Percentiles rank a stretch among this genome's conserved stretches.
These are phyloP conservation scores for Athetis lepigone DNA, from an alignment of 2,888 invertebrate genomes.

Conservation along the genomic window DNA sequence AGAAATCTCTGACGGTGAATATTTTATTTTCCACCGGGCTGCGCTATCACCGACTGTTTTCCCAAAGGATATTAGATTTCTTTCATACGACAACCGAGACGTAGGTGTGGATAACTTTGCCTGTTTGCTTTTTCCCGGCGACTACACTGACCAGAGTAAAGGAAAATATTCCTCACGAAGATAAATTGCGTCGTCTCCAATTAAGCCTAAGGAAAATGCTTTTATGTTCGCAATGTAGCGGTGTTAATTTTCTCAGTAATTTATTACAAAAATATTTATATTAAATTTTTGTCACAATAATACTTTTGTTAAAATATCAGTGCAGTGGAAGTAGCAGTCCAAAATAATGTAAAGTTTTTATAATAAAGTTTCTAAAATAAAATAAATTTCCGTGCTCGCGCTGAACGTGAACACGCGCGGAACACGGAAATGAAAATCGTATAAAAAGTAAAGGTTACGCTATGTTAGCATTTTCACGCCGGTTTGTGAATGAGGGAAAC, in stretches of 20 bases:
- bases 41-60: constrained; percentile 76
- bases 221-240: constrained; percentile 55
- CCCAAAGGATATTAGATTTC: constrained; percentile 82
- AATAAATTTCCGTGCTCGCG: constrained; percentile 35
- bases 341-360: constrained; percentile 4
- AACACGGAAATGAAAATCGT: constrained; percentile 52
- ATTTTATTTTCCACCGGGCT: constrained; percentile 77
- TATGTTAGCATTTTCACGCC: constrained; percentile 55
- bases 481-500: constrained; percentile 52
- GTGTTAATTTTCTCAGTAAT: constrained; percentile 49
- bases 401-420: constrained; percentile 26
- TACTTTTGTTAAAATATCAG: background rate
- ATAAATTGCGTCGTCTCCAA: constrained; percentile 67
- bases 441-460: constrained; percentile 55
- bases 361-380: constrained; percentile 37
- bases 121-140: constrained; percentile 67
- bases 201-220: constrained; percentile 64
- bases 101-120: constrained; percentile 69
- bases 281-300: constrained; percentile 5
- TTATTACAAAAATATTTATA: constrained; percentile 12
- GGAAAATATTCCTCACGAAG: constrained; percentile 61
- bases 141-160: constrained; percentile 37
- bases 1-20: constrained; percentile 75
- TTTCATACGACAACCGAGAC: constrained; percentile 68
- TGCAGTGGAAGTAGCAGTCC: background rate